Evolutionary conservation across 2,888 invertebrate species (phyloP).

Genomic region (Leptopilina drosophilae): DNA sequence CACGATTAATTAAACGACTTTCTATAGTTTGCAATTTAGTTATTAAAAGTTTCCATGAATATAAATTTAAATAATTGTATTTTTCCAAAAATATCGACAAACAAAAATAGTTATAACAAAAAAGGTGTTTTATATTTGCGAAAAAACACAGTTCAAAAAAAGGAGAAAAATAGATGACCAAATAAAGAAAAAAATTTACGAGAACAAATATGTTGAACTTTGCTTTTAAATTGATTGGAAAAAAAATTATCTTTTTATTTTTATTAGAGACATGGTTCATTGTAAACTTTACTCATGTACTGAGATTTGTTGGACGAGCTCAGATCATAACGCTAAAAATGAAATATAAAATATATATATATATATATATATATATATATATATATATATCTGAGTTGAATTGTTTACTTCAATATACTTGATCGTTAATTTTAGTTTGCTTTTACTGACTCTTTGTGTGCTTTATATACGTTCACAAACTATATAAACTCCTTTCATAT

Average conservation of each 20-base stretch:
- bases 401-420: background rate
- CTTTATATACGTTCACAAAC: background rate
- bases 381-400: background rate
- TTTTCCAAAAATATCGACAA: too few relatives aligned
- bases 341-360: background rate
- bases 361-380: background rate
- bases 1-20: too few relatives aligned
- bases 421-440: background rate
- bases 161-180: background rate
- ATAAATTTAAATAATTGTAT: too few relatives aligned
- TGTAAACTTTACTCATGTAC: constrained; percentile 12
- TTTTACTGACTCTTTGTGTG: background rate
- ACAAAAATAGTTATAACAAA: too few relatives aligned
- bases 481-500: background rate
- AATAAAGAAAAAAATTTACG: background rate
- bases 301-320: background rate
- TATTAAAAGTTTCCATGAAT: too few relatives aligned
- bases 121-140: too few relatives aligned
- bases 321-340: background rate
- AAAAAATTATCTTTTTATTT: background rate
- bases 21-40: too few relatives aligned
- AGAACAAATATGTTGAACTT: too few relatives aligned
- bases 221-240: constrained; percentile 1
- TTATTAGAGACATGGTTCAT: background rate
- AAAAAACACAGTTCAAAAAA: too few relatives aligned